Conservation (phyloP, 2,113 vertebrate species). For the Myotis yumanensis region DNA sequence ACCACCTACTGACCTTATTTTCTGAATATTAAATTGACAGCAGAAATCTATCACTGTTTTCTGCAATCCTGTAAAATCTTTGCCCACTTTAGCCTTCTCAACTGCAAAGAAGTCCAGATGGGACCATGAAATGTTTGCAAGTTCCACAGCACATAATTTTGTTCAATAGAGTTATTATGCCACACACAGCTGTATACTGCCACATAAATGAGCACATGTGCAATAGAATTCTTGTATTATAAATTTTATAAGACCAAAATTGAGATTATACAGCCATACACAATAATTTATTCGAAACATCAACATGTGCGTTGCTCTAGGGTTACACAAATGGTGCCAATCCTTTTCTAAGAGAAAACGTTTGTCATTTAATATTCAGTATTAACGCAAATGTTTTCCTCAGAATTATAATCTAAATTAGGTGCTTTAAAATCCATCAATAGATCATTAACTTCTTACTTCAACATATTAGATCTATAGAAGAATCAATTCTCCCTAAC, state of each 20-base stretch:
- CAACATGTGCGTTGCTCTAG: constrained; percentile 68
- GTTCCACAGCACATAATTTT: constrained; percentile 70
- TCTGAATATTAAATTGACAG: constrained; percentile 42
- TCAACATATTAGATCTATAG: constrained; percentile 73
- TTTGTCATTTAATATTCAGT: constrained; percentile 71
- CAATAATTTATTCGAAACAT: constrained; percentile 78
- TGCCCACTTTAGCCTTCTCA: constrained; percentile 53
- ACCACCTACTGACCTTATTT: constrained; percentile 37
- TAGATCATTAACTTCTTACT: constrained; percentile 76
- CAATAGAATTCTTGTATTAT: constrained; percentile 59
- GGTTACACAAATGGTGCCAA: constrained; percentile 59
- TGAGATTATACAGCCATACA: constrained; percentile 64
- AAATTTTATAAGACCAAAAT: constrained; percentile 70
- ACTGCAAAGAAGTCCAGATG: constrained; percentile 58
- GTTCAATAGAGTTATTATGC: constrained; percentile 75
- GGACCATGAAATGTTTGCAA: constrained; percentile 43
- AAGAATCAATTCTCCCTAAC: constrained; percentile 78
- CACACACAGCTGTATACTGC: constrained; percentile 61
- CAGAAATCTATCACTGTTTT: constrained; percentile 40
- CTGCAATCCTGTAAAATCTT: constrained; percentile 44
- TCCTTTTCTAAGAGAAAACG: constrained; percentile 67
- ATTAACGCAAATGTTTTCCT: constrained; percentile 73
- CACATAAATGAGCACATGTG: constrained; percentile 70
- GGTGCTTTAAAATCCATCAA: constrained; percentile 75
- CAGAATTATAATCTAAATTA: constrained; percentile 79